Evolutionary conservation across 2,888 invertebrate species (phyloP), one percentile per base, ranked within the genome.

Genomic region (Mythimna impura): DNA sequence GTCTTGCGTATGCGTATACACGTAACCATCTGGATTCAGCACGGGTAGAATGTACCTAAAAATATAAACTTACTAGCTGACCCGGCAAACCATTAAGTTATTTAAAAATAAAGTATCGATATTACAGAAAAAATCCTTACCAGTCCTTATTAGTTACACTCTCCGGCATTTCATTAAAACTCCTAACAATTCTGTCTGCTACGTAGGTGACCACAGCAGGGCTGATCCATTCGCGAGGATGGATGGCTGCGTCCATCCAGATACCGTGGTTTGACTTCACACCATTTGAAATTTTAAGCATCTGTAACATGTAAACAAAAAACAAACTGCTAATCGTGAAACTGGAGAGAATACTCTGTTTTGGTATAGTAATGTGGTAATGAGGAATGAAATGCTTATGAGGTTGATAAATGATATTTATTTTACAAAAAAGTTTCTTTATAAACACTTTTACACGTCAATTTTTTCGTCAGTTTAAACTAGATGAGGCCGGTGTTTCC

Each of bases 151-250:
- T 98, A 88, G 97, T 98, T 88, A 99, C 97, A 47, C 96, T 96
- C 0, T 96, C 95, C 0, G 98, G 97, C 81, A 97, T 96, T 6
- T 96, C 94, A 62, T 98, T 97, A 91, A 97, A 98, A 84, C 97
- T 97, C 84, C 97, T 97, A 3, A 97, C 97, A 65, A 98, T 92
- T 75, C 97, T 96, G 88, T 98, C 97, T 25, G 98, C 97, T 55
- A 98, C 95, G 91, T 97, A 98, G 0, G 98, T 98, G 4, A 98
- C 98, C 0, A 97, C 97, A 0, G 98, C 98, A 0, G 98, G 97
- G 60, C 98, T 97, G 87, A 98, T 98, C 98, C 98, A 99, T 95
- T 99, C 99, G 34, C 99, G 97, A 0, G 98, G 98, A 87, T 99
- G 99, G 83, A 98, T 98, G 30, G 98, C 97, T 0, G 97, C 98